Conservation (phyloP, 2,113 vertebrate species). For the Ictalurus furcatus region DNA sequence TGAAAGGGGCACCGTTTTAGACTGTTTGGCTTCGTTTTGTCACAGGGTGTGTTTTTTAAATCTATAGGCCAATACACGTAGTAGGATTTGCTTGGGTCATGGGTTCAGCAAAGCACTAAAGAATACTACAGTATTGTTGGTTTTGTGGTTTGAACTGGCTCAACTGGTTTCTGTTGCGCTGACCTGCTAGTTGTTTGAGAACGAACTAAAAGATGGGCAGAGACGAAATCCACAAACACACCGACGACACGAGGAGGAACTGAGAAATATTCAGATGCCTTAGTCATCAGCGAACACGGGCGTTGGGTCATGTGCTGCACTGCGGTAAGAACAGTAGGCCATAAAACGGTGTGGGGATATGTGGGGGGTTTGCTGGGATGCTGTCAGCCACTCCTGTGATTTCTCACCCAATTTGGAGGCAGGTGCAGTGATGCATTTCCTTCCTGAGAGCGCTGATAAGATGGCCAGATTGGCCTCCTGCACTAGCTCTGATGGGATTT, state of each 20-base stretch:
- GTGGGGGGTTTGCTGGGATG: neutral
- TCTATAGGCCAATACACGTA: neutral
- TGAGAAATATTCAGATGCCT: neutral
- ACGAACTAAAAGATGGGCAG: neutral
- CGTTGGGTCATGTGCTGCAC: neutral
- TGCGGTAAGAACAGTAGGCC: neutral
- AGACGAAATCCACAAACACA: neutral
- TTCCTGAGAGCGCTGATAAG: slow-evolving; percentile 27
- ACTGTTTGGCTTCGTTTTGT: neutral
- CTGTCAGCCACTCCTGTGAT: slow-evolving; percentile 6
- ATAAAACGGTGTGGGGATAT: neutral
- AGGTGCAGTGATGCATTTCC: slow-evolving; percentile 42
- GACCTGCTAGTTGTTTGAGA: neutral
- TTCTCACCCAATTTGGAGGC: slow-evolving; percentile 15
- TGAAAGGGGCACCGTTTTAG: neutral
- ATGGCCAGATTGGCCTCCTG: slow-evolving; percentile 24
- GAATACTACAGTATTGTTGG: slow-evolving; percentile 2
- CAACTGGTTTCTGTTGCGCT: slow-evolving; percentile 32
- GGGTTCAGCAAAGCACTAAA: neutral
- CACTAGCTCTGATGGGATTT: slow-evolving; percentile 13
- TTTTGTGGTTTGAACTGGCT: slow-evolving; percentile 21
- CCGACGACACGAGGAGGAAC: neutral
- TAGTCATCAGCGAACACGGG: neutral
- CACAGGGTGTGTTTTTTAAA: neutral
- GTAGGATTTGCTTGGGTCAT: neutral